These are phyloP conservation scores for Trachelus iudaicus DNA, from an alignment of 2,888 invertebrate species.

Conservation along the genomic window DNA sequence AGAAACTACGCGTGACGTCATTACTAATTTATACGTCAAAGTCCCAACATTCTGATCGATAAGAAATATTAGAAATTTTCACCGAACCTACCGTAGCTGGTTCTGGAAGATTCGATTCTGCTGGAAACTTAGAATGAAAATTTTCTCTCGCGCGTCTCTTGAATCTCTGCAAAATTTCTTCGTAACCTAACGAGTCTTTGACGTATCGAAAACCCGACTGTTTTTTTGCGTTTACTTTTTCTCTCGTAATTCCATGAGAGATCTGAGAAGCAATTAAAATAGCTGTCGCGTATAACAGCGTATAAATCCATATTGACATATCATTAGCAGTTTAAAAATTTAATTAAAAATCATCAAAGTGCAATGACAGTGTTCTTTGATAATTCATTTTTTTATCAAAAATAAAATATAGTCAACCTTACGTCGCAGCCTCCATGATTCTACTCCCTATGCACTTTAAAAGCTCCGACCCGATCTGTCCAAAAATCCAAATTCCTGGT, in stretches of 20 bases:
- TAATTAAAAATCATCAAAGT: neutral
- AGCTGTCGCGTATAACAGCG: neutral
- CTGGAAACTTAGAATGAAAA: slow-evolving; percentile 4
- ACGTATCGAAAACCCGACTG: neutral
- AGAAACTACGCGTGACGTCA: slow-evolving; percentile 20
- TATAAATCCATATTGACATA: slow-evolving; percentile 19
- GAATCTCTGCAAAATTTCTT: neutral
- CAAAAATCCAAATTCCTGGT: neutral
- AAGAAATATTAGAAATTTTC: neutral
- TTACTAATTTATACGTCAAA: neutral
- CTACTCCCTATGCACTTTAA: neutral
- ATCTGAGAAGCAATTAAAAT: neutral
- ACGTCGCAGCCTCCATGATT: neutral
- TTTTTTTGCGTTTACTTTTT: neutral
- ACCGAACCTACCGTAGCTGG: slow-evolving; percentile 24
- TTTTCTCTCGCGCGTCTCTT: neutral
- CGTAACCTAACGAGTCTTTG: neutral
- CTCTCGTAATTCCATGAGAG: neutral
- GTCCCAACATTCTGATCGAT: neutral
- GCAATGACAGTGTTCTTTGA: neutral
- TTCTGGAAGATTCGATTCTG: slow-evolving; percentile 23
- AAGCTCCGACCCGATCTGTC: neutral
- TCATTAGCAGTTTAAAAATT: slow-evolving; percentile 9
- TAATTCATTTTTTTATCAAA: neutral
- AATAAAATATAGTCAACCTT: neutral